Evolutionary conservation across 1,140 invertebrate genomes (phyloP), one percentile per base, ranked within the genome.

Genomic region (Drosophila quadrilineata): DNA sequence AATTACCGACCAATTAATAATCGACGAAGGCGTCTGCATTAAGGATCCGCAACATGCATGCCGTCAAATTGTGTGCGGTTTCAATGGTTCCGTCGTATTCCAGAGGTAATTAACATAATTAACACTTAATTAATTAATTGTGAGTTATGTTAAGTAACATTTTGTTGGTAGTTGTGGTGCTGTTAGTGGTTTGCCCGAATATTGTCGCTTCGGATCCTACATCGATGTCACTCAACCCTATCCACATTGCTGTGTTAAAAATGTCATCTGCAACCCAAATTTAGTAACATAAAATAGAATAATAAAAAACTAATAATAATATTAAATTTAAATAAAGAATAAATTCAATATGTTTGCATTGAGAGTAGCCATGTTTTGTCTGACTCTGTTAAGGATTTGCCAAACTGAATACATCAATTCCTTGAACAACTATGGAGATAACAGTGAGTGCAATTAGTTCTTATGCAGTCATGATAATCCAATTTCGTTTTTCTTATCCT

Each of bases 21-120:
- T 85, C 6, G 36, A 73, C 16, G 24, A 56, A 14, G 76, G 76
- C 1, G 52, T 40, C 0, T 66, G 33, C 29, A 48, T 84, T 16
- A 84, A 84, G 48, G 80, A 85, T 80, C 71, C 75, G 19, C 56
- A 16, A 17, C 66, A 69, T 38, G 53, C 60, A 14, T 85, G 79
- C 43, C 62, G 75, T 35, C 71, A 68, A 45, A 75, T 85, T 45
- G 29, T 66, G 12, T 85, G 79, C 28, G 75, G 79, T 10, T 17
- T 4, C 9, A 52, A 53, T 35, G 67, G 79, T 9, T 3, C 5
- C 4, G 53, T 17, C 1, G 9, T 41, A 16, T 69, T 72, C 26
- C 71, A 82, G 9, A 63, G 67, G 82, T 85, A 26, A 40, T 56
- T 69, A 5, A 6, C 10, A 9, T 4, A 49, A 21, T 22, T 21